Percentiles rank a stretch among this genome's conserved stretches.
Evolutionary conservation across 1,140 invertebrate species (phyloP).

Genomic region (Berghia stephanieae): DNA sequence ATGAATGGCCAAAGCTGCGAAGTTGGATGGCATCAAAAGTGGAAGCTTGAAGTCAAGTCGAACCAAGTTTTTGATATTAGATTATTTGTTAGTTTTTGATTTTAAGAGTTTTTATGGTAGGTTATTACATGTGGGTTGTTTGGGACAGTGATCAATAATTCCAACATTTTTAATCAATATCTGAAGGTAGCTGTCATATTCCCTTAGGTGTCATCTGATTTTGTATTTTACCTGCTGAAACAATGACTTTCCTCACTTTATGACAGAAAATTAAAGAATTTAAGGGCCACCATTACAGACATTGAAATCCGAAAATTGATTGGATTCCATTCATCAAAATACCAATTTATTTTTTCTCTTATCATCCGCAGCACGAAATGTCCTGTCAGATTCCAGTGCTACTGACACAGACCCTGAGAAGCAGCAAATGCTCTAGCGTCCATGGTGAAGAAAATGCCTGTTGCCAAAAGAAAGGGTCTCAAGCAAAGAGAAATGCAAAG

Average conservation of each 20-base stretch:
- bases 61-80: too few species aligned
- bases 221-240: background rate
- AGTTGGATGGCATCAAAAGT: too few species aligned
- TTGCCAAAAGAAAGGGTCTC: slow-evolving; percentile 38
- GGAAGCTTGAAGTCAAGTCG: too few species aligned
- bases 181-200: too few species aligned
- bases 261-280: background rate
- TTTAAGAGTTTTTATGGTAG: too few species aligned
- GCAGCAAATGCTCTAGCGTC: slow-evolving; percentile 47
- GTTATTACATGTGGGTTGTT: too few species aligned
- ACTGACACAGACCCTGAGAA: slow-evolving; percentile 60
- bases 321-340: background rate
- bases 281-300: too few species aligned
- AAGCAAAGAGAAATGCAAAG: slow-evolving; percentile 44
- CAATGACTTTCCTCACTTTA: background rate
- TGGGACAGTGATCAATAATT: too few species aligned
- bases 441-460: slow-evolving; percentile 39
- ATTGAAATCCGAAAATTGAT: too few species aligned
- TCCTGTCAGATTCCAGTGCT: slow-evolving; percentile 54
- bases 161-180: too few species aligned
- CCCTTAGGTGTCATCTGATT: background rate
- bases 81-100: too few species aligned
- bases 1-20: too few species aligned
- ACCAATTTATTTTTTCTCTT: slow-evolving; percentile 22
- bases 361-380: slow-evolving; percentile 23